A percentile compares a stretch with the other conserved stretches of the same genome.
Evolutionary conservation across 2,113 vertebrate species (phyloP).

Genomic region (Carassius carassius): DNA sequence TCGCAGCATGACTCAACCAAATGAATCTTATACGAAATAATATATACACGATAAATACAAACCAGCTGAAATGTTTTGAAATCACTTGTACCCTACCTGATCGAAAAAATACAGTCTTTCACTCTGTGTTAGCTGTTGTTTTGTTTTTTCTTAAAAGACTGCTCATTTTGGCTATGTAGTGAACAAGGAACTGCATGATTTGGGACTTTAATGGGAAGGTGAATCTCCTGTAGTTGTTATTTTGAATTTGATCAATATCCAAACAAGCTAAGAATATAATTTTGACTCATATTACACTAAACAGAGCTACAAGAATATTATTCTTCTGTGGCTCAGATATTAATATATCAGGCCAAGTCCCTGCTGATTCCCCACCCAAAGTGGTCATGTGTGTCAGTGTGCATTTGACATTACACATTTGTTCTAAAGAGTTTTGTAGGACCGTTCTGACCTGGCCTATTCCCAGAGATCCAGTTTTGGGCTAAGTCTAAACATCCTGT

Average conservation of each 20-base stretch:
- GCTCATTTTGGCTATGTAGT: neutral
- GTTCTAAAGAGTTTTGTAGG: neutral
- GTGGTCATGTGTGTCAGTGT: neutral
- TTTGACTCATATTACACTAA: neutral
- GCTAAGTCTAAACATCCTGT: constrained; percentile 31
- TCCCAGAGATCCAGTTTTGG: too few species aligned
- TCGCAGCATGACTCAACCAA: too few species aligned
- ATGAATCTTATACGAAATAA: too few species aligned
- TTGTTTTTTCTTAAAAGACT: neutral
- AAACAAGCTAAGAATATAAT: neutral
- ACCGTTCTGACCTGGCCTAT: neutral
- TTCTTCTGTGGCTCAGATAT: neutral
- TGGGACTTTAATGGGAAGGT: neutral
- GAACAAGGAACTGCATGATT: neutral
- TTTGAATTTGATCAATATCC: neutral
- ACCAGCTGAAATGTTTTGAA: too few species aligned
- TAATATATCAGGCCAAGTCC: too few species aligned
- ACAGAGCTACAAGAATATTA: neutral
- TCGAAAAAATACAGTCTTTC: too few species aligned
- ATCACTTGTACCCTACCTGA: too few species aligned
- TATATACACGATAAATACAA: too few species aligned
- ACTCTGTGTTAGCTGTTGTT: too few species aligned
- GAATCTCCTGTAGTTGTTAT: neutral
- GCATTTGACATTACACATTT: neutral
- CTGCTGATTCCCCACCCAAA: neutral